Evolutionary conservation across 2,888 invertebrate genomes (phyloP).

Genomic region (Lampropteryx suffumata): DNA sequence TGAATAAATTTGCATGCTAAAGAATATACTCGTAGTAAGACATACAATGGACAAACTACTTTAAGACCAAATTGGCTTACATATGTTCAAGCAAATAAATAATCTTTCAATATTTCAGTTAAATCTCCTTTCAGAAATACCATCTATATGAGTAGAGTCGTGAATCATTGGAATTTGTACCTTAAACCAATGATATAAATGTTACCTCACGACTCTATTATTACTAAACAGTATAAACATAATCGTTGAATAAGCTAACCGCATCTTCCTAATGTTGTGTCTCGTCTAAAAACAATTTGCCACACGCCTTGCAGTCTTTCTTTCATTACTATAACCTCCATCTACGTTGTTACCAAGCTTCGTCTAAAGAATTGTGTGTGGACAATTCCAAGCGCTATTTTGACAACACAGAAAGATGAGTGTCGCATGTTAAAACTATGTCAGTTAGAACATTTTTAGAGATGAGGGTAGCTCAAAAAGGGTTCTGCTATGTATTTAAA

Average conservation of each 20-base stretch:
- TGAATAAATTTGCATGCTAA: too few species aligned
- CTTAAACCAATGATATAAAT: too few species aligned
- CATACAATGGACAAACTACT: too few species aligned
- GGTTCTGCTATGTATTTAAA: constrained; percentile 51
- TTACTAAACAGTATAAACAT: too few species aligned
- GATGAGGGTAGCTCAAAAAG: constrained; percentile 43
- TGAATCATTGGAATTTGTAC: too few species aligned
- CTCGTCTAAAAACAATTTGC: constrained; percentile 80
- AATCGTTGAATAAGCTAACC: constrained; percentile 5
- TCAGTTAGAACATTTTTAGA: constrained; percentile 20
- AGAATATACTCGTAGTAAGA: too few species aligned
- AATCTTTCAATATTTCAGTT: too few species aligned
- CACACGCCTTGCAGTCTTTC: constrained; percentile 70
- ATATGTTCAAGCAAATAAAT: too few species aligned
- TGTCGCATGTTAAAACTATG: background rate
- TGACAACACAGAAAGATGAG: constrained; percentile 4
- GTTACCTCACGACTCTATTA: too few species aligned
- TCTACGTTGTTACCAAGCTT: constrained; percentile 30
- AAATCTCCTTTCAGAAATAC: too few species aligned
- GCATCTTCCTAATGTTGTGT: constrained; percentile 63
- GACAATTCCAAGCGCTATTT: constrained; percentile 13
- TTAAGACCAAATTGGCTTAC: too few species aligned
- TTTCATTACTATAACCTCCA: constrained; percentile 60
- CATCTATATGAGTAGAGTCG: too few species aligned
- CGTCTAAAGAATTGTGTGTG: background rate